phyloP scores from a whole-genome alignment of 2,113 vertebrate species.

The Dicentrarchus labrax region DNA sequence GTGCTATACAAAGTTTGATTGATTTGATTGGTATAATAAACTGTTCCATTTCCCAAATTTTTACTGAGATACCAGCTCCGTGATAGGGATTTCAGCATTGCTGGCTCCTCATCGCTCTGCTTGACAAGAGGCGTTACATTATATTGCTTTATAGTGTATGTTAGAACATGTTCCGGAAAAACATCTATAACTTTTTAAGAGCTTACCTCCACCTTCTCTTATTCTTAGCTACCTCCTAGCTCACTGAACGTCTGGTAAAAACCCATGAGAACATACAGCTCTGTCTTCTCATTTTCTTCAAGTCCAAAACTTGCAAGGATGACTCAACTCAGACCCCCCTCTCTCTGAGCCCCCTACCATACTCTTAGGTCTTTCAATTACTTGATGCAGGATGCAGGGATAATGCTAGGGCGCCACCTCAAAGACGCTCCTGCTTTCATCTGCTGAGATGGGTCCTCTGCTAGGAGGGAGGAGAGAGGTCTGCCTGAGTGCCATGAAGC shows the following conservation, averaged over 20 bases:
- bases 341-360: constrained; percentile 34
- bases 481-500: constrained; percentile 58
- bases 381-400: constrained; percentile 79
- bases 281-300: constrained; percentile 22
- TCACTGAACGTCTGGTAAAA: background rate
- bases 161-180: constrained; percentile 1
- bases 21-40: constrained; percentile 1
- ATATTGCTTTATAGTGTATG: background rate
- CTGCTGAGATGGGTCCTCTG: constrained; percentile 66
- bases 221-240: background rate
- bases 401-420: constrained; percentile 78
- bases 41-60: background rate
- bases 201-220: background rate
- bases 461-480: constrained; percentile 57
- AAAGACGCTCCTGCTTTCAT: constrained; percentile 82
- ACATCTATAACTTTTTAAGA: background rate
- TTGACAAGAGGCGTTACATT: background rate
- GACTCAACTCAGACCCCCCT: constrained; percentile 48
- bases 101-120: background rate
- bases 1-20: background rate
- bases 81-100: background rate
- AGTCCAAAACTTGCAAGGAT: constrained; percentile 51
- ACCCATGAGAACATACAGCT: background rate
- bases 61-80: background rate
- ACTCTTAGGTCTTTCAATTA: constrained; percentile 82